Base-by-base conservation (phyloP, 2,113 vertebrate genomes). In the Ammodramus savannarum region DNA sequence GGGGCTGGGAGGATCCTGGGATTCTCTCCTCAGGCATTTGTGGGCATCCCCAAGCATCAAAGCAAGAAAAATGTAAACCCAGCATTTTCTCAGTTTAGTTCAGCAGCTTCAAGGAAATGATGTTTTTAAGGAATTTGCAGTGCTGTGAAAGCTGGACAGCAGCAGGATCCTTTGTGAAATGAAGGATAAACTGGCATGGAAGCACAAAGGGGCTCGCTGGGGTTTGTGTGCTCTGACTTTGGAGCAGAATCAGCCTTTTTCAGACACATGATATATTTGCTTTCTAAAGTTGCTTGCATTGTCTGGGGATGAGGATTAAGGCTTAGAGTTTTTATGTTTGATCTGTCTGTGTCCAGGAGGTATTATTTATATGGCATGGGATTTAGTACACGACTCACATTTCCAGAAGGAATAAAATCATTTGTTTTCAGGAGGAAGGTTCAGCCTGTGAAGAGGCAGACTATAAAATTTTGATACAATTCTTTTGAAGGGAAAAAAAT, bases 341-440 rank as follows among this genome's bases (percentile, higher is more conserved):
- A 95, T 95, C 91, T 95, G 80, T 95, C 85, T 91, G 67, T 89
- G 89, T 96, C 96, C 94, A 94, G 93, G 58, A 96, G 89, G 93
- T 94, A 87, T 92, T 92, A 95, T 92, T 91, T 92, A 66, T 92
- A 58, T 82, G 62, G 84, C 38, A 26, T 91, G 91, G 91, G 91
- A 96, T 95, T 97, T 92, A 95, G 76, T 73, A 68, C 62, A 89
- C 5, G 58, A 79, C 85, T 92, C 91, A 76, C 49, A 46, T 81
- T 89, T 94, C 93, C 87, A 87, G 66, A 75, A 93, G 61, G 94
- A 95, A 82, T 72, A 82, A 87, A 92, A 87, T 81, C 8, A 57
- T 78, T 95, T 95, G 77, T 85, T 96, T 96, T 77, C 79, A 36
- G 51, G 49, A 43, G 72, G 54, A 68, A 93, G 38, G 69, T 79